Evolutionary conservation across 2,797 vertebrate genomes (phyloP), one percentile per base, ranked within the genome.

Genomic region (Pangasius mekongensis): DNA sequence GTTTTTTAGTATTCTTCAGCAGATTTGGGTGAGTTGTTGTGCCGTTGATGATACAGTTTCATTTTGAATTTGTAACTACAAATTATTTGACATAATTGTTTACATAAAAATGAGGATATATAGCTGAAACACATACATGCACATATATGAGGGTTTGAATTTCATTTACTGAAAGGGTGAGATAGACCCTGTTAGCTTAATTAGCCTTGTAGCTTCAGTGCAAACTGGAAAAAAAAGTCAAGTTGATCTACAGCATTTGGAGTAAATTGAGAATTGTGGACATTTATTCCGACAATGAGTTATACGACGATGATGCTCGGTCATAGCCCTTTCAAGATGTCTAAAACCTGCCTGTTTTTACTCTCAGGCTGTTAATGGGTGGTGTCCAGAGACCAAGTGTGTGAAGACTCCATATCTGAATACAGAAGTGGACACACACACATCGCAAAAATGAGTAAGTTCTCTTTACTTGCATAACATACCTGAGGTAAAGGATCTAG

Each of bases 401-500:
- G 93, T 90, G 91, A 95, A 92, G 93, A 94, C 90, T 90, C 74
- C 52, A 20, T 43, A 81, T 86, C 85, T 83, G 69, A 78, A 64
- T 80, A 20, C 86, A 83, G 86, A 92, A 91, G 89, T 92, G 91
- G 87, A 89, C 92, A 69, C 60, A 90, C 91, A 89, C 47, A 33
- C 43, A 3, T 88, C 84, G 76, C 88, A 92, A 93, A 93, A 88
- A 97, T 97, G 96, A 97, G 96, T 97, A 93, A 95, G 96, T 96
- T 69, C 69, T 69, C 62, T 73, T 24, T 71, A 52, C 64, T 71
- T 33, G 87, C 4, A 69, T 30, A 20, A 43, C 2, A 22, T 16
- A 47, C 58, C 43, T 30, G 5, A 80, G 52, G 5, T 82, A 18
- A 60, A 52, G 74, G 47, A 33, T 16, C 2, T 5, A 30, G 78